Base-by-base conservation (phyloP, 2,797 vertebrate species). In the Silurus lanzhouensis region DNA sequence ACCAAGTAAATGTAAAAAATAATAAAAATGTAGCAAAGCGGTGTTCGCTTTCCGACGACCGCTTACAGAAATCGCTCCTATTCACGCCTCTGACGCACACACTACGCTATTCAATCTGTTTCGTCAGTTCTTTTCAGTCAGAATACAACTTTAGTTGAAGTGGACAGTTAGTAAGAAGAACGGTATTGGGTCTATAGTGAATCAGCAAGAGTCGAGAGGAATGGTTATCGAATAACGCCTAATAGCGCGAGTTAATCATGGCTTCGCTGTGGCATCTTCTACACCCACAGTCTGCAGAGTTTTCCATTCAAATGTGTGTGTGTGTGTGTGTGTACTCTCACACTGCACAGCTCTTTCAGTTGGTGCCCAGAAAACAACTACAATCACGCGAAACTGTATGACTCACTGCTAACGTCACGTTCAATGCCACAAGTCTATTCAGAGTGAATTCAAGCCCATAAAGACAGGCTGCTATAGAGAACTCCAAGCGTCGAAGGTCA, bases 171-270 rank as follows among this genome's bases (percentile, higher is more conserved):
- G 19, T 14, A 78, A 44, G 31, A 8, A 61, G 44, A n/a, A 63
- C 27, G 75, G 78, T 60, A 81, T 25, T 77, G 9, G 79, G 46
- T 85, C 79, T 9, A 75, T 76, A 15, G 48, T 76, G 70, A 82
- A 68, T 75, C 79, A 48, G 15, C 67, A 58, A 82, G 31, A 68
- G 48, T 12, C 0, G 9, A 55, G 46, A 13, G 57, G n/a, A 78
- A 61, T 14, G 22, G 76, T 61, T 61, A 61, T 38, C 60, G 76
- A 78, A 61, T 61, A 61, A 78, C 57, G 19, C 22, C 44, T 78
- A 78, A 78, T 14, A 78, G 74, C 31, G 31, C 27, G 20, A 77
- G 25, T 58, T 58, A 31, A 77, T 58, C 27, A 22, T 61, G 57
- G 27, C 57, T 61, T 78, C 5, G 10, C 31, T 44, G 60, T 14